These are phyloP conservation scores for Sisyra nigra DNA, from an alignment of 2,888 invertebrate species.

Conservation along the genomic window DNA sequence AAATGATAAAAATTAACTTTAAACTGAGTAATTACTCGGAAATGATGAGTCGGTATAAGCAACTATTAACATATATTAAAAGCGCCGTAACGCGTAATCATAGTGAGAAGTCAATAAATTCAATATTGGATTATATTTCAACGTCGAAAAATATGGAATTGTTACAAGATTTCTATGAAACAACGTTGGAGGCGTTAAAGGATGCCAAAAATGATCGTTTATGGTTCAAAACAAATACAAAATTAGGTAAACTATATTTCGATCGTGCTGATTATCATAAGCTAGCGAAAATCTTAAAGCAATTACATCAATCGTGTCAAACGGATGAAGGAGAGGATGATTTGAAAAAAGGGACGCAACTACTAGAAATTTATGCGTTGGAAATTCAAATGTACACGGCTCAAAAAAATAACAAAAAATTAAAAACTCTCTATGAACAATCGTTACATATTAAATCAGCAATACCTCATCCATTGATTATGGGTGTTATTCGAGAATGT, in stretches of 20 bases:
- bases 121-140: constrained; percentile 97
- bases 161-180: constrained; percentile 96
- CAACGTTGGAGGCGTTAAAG: constrained; percentile 81
- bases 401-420: constrained; percentile 97
- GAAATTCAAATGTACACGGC: constrained; percentile 99
- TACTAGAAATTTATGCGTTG: constrained; percentile 94
- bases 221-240: constrained; percentile 99
- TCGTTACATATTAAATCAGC: constrained; percentile 97
- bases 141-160: constrained; percentile 98
- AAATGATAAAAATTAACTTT: constrained; percentile 99
- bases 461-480: constrained; percentile 98
- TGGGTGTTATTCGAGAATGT: constrained; percentile 99
- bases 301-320: constrained; percentile 93
- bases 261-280: constrained; percentile 90
- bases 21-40: constrained; percentile 85
- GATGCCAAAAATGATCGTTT: constrained; percentile 98
- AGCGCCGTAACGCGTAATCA: constrained; percentile 98
- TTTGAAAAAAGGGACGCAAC: constrained; percentile 91
- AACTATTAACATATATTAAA: constrained; percentile 94
- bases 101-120: constrained; percentile 98
- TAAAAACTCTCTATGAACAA: constrained; percentile 93
- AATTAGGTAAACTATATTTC: constrained; percentile 94
- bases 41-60: constrained; percentile 57
- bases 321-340: constrained; percentile 97
- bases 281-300: constrained; percentile 90